phyloP scores from a whole-genome alignment of 2,888 invertebrate species.

The Gari tellinella region DNA sequence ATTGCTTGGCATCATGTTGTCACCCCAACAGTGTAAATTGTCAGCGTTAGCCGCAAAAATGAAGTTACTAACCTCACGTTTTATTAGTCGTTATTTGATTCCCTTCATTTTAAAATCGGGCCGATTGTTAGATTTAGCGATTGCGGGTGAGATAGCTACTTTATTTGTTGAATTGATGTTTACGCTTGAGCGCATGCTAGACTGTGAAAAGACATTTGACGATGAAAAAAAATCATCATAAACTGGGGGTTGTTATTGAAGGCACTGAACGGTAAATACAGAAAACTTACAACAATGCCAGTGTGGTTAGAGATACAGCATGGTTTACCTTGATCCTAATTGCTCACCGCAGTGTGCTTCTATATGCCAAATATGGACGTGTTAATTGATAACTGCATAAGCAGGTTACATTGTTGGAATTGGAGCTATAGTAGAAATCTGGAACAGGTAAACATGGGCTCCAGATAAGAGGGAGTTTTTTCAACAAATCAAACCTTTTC shows the following conservation, averaged over 20 bases:
- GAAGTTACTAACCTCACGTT: constrained; percentile 16
- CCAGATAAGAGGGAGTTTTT: too few relatives aligned
- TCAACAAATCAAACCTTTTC: too few relatives aligned
- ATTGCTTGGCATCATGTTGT: too few relatives aligned
- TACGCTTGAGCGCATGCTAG: constrained; percentile 19
- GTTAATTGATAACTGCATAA: too few relatives aligned
- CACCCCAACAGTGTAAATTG: too few relatives aligned
- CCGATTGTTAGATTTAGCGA: constrained; percentile 49
- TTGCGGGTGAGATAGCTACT: constrained; percentile 47
- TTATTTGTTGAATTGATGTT: constrained; percentile 54
- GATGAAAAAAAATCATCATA: constrained; percentile 13
- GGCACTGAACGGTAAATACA: constrained; percentile 31
- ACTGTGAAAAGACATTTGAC: constrained; percentile 29
- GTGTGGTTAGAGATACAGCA: too few relatives aligned
- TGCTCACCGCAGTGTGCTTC: too few relatives aligned
- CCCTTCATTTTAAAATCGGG: constrained; percentile 43
- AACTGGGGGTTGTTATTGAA: constrained; percentile 14
- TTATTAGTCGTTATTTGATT: constrained; percentile 51
- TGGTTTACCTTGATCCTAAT: too few relatives aligned
- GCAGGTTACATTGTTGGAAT: too few relatives aligned
- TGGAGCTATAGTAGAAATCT: too few relatives aligned
- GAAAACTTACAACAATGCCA: constrained; percentile 11
- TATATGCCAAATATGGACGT: too few relatives aligned
- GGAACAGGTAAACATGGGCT: too few relatives aligned
- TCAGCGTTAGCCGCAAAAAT: constrained; percentile 1